Base-by-base conservation (phyloP, 1,140 invertebrate genomes). In the Drosophila erecta region DNA sequence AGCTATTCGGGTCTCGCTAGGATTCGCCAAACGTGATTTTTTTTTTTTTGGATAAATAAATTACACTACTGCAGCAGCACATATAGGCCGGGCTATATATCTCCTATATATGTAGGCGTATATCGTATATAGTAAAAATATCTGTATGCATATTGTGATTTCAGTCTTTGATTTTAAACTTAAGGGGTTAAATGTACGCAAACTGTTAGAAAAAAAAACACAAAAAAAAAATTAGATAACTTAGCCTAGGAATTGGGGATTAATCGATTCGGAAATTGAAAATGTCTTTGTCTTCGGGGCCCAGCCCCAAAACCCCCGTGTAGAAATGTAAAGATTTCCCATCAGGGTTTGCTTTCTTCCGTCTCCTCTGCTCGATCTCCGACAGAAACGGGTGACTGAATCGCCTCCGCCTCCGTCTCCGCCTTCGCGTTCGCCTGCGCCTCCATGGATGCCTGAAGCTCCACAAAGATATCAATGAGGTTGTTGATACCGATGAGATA, bases 401-500 rank as follows among this genome's bases (percentile, higher is more conserved):
- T 7, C 30, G 81, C 37, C 7, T 64, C 70, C 62, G 69, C 50
- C n/a, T 71, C 66, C 27, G 44, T 33, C 5, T 64, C 64, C 62
- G 69, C 50, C 17, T 71, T 69, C 27, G 44, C 37, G n/a, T n/a
- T 69, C 27, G 44, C 37, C 5, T 64, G 64, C 62, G 69, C 50
- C 17, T 71, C 74, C 49, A 60, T 69, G 44, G 83, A 61, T 24
- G 84, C 73, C 73, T 90, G 79, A 62, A 92, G 77, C 69, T 92
- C 90, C 61, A 94, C 93, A 81, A 97, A 97, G 69, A 98, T 96
- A 59, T 96, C 95, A 66, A 99, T 98, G 49, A 99, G 93, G 94
- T 99, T 99, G 90, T 98, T 96, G 11, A 99, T 94, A 40, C 98
- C 98, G 72, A 97, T 96, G 54, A 99, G 94, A 93, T 99, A 99